Percentiles rank a stretch among this genome's conserved stretches.
Evolutionary conservation across 2,113 vertebrate genomes (phyloP).

Genomic region (Nanorana parkeri): DNA sequence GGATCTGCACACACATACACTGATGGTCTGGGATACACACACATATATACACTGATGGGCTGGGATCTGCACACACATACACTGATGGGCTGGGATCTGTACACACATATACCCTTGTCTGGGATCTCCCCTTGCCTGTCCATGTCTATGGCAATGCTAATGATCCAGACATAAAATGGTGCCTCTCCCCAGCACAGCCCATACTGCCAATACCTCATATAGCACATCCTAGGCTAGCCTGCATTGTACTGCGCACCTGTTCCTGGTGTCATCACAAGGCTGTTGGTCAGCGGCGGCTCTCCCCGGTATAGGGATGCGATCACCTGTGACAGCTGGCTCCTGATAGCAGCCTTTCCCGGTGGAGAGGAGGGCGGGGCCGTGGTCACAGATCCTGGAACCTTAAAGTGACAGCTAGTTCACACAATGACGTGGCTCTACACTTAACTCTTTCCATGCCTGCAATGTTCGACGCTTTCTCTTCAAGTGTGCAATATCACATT

Average conservation of each 20-base stretch:
- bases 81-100: neutral
- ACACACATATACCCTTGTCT: too few relatives aligned
- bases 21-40: too few relatives aligned
- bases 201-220: too few relatives aligned
- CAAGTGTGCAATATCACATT: too few relatives aligned
- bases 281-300: too few relatives aligned
- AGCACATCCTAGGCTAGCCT: too few relatives aligned
- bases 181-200: neutral
- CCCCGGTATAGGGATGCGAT: neutral
- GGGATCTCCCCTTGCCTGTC: too few relatives aligned
- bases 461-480: too few relatives aligned
- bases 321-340: neutral
- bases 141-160: too few relatives aligned
- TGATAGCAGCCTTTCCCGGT: neutral
- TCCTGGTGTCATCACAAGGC: neutral
- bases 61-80: neutral
- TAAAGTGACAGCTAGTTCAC: constrained; percentile 21
- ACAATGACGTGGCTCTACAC: neutral
- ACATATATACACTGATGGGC: neutral
- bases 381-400: constrained; percentile 24
- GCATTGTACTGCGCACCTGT: neutral
- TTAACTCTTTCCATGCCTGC: constrained; percentile 7
- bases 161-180: too few relatives aligned
- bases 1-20: too few relatives aligned
- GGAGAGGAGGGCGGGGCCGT: constrained; percentile 6